Evolutionary conservation across 2,113 vertebrate species (phyloP), one percentile per base, ranked within the genome.

Genomic region (Myocastor coypus): DNA sequence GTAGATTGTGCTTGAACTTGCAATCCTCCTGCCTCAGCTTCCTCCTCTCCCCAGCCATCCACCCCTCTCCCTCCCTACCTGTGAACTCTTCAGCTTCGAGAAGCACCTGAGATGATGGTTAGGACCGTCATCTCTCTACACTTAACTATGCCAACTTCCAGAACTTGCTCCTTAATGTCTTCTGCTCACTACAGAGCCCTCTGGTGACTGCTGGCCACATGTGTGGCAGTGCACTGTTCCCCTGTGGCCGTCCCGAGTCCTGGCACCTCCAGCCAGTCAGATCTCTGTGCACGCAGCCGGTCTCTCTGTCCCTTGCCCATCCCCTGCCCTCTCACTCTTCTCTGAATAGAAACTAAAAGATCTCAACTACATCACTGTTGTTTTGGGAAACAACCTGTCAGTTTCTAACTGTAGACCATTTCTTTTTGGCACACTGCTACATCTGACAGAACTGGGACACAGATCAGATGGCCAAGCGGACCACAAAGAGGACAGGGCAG

Each of bases 311-410:
- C 22, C 52, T 52, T 68, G 20, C 17, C 3, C n/a, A 26, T n/a
- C 50, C 32, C 52, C 34, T 17, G 64, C n/a, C 42, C 68, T 92
- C 55, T 13, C 73, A 30, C 9, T 16, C n/a, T 37, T 71, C 34
- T 82, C 40, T 64, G 59, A 93, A 71, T 42, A 50, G 55, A 83
- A 86, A 85, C 55, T 81, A 94, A 96, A 75, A 50, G 52, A 75
- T n/a, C 81, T 85, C 80, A 85, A 85, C 80, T 75, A 55, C 7
- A 73, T 83, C 85, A 71, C 69, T 19, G n/a, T 80, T 69, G 14
- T 40, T 80, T 82, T 26, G 55, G 86, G 80, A 83, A 59, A 78
- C 32, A 63, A 40, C 19, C 13, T n/a, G 16, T 55, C 28, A 0
- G 0, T 75, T 82, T 68, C 40, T 83, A 50, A 75, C 7, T 73